These are phyloP conservation scores for Drosophila paulistorum DNA, from an alignment of 1,140 invertebrate species.

Conservation along the genomic window DNA sequence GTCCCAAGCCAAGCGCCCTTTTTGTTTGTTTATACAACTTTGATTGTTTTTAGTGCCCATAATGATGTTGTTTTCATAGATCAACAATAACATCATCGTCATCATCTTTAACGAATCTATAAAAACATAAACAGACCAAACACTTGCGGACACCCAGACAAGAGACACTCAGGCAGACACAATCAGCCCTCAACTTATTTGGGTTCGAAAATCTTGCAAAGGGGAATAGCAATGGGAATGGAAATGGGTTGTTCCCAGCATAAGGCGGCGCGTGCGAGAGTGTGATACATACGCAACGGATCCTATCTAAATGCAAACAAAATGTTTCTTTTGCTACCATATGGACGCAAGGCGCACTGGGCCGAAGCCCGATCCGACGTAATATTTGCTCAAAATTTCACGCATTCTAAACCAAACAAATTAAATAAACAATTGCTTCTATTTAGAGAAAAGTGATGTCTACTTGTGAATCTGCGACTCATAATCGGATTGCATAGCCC, in stretches of 20 bases:
- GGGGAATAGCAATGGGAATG: slow-evolving; percentile 3
- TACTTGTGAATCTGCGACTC: slow-evolving; percentile 27
- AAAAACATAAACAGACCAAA: slow-evolving; percentile 74
- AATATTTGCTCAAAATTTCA: slow-evolving; percentile 75
- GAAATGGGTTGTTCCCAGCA: slow-evolving; percentile 57
- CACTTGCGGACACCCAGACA: slow-evolving; percentile 56
- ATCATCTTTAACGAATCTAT: slow-evolving; percentile 78
- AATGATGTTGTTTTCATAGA: slow-evolving; percentile 52
- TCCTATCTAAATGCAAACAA: slow-evolving; percentile 42
- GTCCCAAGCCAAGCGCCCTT: slow-evolving; percentile 49
- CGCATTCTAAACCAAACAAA: slow-evolving; percentile 45
- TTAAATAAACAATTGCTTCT: slow-evolving; percentile 61
- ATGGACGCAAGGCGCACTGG: slow-evolving; percentile 65
- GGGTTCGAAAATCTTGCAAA: slow-evolving; percentile 5
- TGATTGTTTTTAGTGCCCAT: slow-evolving; percentile 77
- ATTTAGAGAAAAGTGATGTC: slow-evolving; percentile 48
- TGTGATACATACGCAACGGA: slow-evolving; percentile 18
- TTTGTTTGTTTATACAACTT: slow-evolving; percentile 79
- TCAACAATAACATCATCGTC: slow-evolving; percentile 65
- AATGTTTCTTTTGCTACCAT: slow-evolving; percentile 51
- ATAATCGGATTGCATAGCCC: slow-evolving; percentile 11
- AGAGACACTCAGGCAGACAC: slow-evolving; percentile 51
- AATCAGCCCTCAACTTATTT: slow-evolving; percentile 16
- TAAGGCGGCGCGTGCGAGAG: slow-evolving; percentile 54
- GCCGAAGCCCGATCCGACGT: slow-evolving; percentile 4